Evolutionary conservation across 2,797 vertebrate species (phyloP), one percentile per base, ranked within the genome.

Genomic region (Cossypha caffra): DNA sequence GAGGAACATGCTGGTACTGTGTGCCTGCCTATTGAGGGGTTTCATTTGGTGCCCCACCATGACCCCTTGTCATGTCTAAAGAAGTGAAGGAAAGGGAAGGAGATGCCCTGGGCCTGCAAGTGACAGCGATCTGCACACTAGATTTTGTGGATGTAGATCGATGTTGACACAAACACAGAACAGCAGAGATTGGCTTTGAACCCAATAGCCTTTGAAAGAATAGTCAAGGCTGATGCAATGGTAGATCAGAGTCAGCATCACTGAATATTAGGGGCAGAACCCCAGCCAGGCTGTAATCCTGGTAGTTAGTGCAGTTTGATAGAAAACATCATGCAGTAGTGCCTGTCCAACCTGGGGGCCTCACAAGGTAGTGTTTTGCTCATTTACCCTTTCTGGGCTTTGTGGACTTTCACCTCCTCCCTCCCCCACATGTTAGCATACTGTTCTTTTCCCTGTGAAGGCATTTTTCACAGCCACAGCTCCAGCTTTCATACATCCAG

Each of bases 1-100:
- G 21, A 58, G 40, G 16, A 18, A 2, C 10, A 2, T 19, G 58
- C 76, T 6, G 5, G 25, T 29, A 48, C 37, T 0, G 0, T 63
- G 55, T 69, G 33, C 29, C 28, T 82, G 74, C 31, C 67, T 62
- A 2, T 13, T 1, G 19, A 82, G 13, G 5, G 38, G 24, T 52
- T 79, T 76, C 31, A 20, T 67, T 11, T 18, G 20, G 45, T 77
- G 85, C 24, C 57, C 14, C 50, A 40, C 59, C 5, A 1, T 25
- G 62, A 69, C 35, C 62, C 45, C 28, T 78, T 1, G 1, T 48
- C 66, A 29, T 7, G 23, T 58, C 71, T 69, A 64, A 75, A 80
- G 52, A 48, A 69, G 23, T 26, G 75, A 73, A 76, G 35, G 35
- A 45, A 61, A 59, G 68, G 28, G 62, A 75, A 33, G 28, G 62